These are phyloP conservation scores for Hycleus cichorii DNA, from an alignment of 1,140 invertebrate genomes.

Conservation along the genomic window DNA sequence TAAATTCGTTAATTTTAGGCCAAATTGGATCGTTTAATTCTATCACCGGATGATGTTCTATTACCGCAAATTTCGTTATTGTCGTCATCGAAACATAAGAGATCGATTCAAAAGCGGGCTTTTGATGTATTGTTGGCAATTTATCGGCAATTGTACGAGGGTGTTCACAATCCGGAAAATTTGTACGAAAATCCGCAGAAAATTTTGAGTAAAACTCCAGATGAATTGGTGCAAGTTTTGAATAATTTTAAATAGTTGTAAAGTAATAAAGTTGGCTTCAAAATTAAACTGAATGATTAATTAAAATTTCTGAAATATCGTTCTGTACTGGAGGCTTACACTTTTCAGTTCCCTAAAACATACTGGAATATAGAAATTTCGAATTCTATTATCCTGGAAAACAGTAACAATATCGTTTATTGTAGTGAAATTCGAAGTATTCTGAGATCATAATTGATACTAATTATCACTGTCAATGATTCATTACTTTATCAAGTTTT, in stretches of 20 bases:
- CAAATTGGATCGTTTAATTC: constrained; percentile 70
- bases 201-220: constrained; percentile 67
- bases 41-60: constrained; percentile 71
- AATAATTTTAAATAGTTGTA: constrained; percentile 17
- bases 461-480: too few relatives aligned
- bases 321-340: too few relatives aligned
- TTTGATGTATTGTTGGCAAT: constrained; percentile 82
- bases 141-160: constrained; percentile 79
- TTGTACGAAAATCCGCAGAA: constrained; percentile 64
- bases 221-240: constrained; percentile 55
- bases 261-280: too few relatives aligned
- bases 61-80: constrained; percentile 81
- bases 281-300: too few relatives aligned
- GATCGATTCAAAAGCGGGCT: constrained; percentile 67
- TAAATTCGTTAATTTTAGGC: constrained; percentile 44
- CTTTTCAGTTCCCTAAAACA: too few relatives aligned
- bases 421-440: too few relatives aligned
- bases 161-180: constrained; percentile 68
- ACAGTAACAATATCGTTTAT: too few relatives aligned
- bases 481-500: too few relatives aligned
- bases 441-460: too few relatives aligned
- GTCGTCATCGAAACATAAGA: constrained; percentile 69
- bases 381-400: too few relatives aligned
- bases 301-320: too few relatives aligned
- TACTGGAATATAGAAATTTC: too few relatives aligned